phyloP scores from a whole-genome alignment of 2,113 vertebrate genomes.

The Hippolais icterina region DNA sequence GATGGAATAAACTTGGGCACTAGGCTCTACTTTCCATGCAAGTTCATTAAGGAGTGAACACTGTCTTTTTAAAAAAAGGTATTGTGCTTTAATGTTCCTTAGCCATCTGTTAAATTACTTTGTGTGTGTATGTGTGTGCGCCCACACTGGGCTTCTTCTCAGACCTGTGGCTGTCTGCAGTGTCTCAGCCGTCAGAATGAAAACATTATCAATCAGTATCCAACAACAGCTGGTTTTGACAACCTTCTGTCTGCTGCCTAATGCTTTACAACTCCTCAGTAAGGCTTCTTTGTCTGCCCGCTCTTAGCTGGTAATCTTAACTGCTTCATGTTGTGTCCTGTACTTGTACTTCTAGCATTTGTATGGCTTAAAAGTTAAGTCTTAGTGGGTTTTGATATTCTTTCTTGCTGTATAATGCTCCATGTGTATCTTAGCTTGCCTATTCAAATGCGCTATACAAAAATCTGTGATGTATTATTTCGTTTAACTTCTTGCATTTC shows the following conservation, averaged over 20 bases:
- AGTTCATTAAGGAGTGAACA: slow-evolving; percentile 62
- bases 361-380: slow-evolving; percentile 59
- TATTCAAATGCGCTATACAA: slow-evolving; percentile 62
- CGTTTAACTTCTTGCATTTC: slow-evolving; percentile 71
- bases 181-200: slow-evolving; percentile 81
- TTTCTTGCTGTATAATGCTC: slow-evolving; percentile 67
- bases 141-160: slow-evolving; percentile 73
- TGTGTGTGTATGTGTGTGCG: slow-evolving; percentile 28
- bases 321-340: slow-evolving; percentile 65
- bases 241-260: slow-evolving; percentile 91
- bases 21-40: slow-evolving; percentile 44
- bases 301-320: slow-evolving; percentile 67
- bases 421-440: slow-evolving; percentile 71
- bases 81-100: slow-evolving; percentile 61
- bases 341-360: slow-evolving; percentile 75
- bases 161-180: slow-evolving; percentile 76
- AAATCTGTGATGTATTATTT: slow-evolving; percentile 73
- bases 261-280: slow-evolving; percentile 91
- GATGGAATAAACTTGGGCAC: slow-evolving; percentile 29
- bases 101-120: slow-evolving; percentile 80
- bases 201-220: slow-evolving; percentile 95
- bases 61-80: slow-evolving; percentile 62
- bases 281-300: slow-evolving; percentile 81
- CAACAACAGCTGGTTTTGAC: slow-evolving; percentile 95
- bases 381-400: slow-evolving; percentile 54